Evolutionary conservation across 1,140 invertebrate species (phyloP).

Genomic region (Colletes gigas): DNA sequence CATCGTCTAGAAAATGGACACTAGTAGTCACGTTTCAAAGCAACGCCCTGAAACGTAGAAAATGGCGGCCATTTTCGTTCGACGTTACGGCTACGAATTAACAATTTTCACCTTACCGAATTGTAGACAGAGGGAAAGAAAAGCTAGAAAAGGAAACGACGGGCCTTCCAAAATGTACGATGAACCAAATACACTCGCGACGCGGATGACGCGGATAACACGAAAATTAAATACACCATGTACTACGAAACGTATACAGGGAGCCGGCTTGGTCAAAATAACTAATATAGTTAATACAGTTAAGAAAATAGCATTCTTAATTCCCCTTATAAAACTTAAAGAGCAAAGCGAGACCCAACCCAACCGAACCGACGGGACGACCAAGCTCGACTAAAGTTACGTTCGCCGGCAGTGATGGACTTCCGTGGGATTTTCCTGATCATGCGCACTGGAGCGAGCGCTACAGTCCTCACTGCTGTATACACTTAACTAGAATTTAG

Average conservation of each 20-base stretch:
- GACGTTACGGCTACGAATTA: not conserved
- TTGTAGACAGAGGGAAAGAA: not conserved
- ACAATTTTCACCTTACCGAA: constrained; percentile 27
- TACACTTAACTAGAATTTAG: too few species aligned
- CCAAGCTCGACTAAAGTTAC: constrained; percentile 27
- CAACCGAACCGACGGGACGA: not conserved
- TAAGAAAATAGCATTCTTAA: not conserved
- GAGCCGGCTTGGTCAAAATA: constrained; percentile 5
- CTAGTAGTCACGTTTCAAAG: not conserved
- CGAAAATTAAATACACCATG: not conserved
- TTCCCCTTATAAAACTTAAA: not conserved
- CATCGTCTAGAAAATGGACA: not conserved
- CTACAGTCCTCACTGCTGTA: too few species aligned
- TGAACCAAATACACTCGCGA: constrained; percentile 8
- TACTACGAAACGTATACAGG: not conserved
- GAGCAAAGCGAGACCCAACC: too few species aligned
- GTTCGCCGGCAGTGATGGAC: too few species aligned
- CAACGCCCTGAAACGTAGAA: not conserved
- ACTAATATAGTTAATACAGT: too few species aligned
- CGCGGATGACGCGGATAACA: too few species aligned
- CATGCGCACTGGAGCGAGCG: too few species aligned
- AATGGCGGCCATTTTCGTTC: not conserved
- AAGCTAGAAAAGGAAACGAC: constrained; percentile 24
- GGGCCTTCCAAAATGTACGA: not conserved
- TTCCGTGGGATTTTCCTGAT: too few species aligned